Evolutionary conservation across 2,113 vertebrate species (phyloP), one percentile per base, ranked within the genome.

Genomic region (Eidolon helvum): DNA sequence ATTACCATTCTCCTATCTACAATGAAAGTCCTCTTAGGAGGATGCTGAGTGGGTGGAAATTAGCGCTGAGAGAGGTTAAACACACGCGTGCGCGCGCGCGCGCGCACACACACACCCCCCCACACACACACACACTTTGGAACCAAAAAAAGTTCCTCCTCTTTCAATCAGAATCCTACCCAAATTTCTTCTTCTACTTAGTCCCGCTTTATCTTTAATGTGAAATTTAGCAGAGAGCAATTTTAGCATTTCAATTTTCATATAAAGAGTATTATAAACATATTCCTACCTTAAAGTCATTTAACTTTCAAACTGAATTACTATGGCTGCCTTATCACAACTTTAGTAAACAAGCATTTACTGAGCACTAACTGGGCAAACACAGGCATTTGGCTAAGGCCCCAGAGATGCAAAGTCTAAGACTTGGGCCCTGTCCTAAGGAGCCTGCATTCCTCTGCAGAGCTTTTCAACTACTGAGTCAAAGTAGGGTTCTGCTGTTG

Each of bases 71-170:
- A 82, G 89, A 93, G 48, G 43, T 65, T 78, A 85, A 84, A 82
- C 53, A 45, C 26, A 87, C 40, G 9, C 43, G 9, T 9, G 43
- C 10, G 43, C 7, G 43, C 43, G 10, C 43, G 8, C 28, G 77
- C 33, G 22, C 30, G 87, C 11, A 78, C 40, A 72, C 55, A 75
- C 40, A 7, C 35, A 87, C 33, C 69, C 38, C 33, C 11, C 85
- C 24, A 95, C 3, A 38, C 9, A 83, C 48, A 82, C n/a, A 45
- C 61, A 96, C 9, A 45, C 33, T 90, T 72, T 65, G 48, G 55
- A 96, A 95, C 43, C 80, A 96, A 91, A 19, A 89, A 78, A 93
- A 50, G 33, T 63, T 72, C 82, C 43, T 94, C 66, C 24, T 87
- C 30, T 82, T 92, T 61, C 40, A 50, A 72, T 91, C 78, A 87